Base-by-base conservation (phyloP, 2,797 vertebrate species). In the Lithobates sylvaticus region DNA sequence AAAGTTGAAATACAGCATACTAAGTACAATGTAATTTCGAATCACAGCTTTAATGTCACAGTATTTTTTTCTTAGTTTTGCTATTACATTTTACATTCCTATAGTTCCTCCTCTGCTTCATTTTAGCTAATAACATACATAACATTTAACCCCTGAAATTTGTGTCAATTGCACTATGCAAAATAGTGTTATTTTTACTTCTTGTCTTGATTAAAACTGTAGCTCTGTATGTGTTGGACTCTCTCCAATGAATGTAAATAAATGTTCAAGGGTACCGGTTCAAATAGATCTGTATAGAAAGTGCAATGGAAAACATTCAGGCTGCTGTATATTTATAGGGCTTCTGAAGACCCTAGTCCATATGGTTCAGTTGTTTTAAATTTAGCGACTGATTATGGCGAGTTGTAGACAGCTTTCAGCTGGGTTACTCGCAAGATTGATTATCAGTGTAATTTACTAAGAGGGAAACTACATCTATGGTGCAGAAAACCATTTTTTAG, bases 191-290 rank as follows among this genome's bases (percentile, higher is more conserved):
- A 29, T 54, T 42, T 77, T 84, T 76, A 50, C 36, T 85, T 65
- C 68, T 79, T 36, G 58, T 34, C 50, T n/a, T 65, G 34, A 85
- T 79, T 73, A 79, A 18, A 73, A 85, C 34, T 34, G 23, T 47
- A 61, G 16, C 16, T 65, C 21, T 85, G 83, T 64, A 50, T 71
- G 15, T 80, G 26, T 73, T 78, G 83, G 83, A 79, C 47, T n/a
- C 68, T 34, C 36, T 73, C 76, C 69, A 72, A 44, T 27, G 4
- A 36, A 78, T 78, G 47, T 71, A 39, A 71, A 84, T 77, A 34
- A 76, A 27, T 84, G 29, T 70, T 71, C 83, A 72, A 64, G 44
- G 76, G 72, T 29, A 23, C n/a, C 67, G 29, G 74, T 77, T 84
- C 50, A 78, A n/a, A 72, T 26, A 44, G 39, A 70, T 68, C n/a